These are phyloP conservation scores for Drosophila mimica DNA, from an alignment of 2,888 invertebrate species.

Conservation along the genomic window DNA sequence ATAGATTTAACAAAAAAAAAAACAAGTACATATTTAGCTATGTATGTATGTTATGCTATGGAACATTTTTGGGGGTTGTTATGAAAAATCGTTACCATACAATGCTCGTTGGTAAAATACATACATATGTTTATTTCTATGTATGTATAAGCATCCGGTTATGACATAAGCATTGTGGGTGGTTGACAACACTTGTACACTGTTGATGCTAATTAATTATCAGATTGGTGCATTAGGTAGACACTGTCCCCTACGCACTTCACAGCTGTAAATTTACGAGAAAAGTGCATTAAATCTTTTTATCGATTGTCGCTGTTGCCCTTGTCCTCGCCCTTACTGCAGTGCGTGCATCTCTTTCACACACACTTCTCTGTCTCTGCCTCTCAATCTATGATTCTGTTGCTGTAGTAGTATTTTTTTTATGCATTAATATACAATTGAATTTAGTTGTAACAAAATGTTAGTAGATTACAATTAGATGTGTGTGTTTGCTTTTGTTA, in stretches of 20 bases:
- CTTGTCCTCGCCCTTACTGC: conserved; percentile 15
- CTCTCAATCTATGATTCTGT: conserved; percentile 13
- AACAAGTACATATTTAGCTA: conserved; percentile 4
- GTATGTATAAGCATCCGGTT: conserved; percentile 52
- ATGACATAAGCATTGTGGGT: conserved; percentile 44
- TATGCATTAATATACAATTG: conserved; percentile 10
- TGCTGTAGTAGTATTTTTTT: not conserved
- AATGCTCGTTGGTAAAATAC: conserved; percentile 13
- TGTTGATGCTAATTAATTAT: conserved; percentile 20
- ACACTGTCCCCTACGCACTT: not conserved
- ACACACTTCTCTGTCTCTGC: conserved; percentile 9
- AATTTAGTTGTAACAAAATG: conserved; percentile 35
- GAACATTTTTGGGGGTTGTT: conserved; percentile 41
- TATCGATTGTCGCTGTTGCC: conserved; percentile 42
- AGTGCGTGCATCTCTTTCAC: conserved; percentile 19
- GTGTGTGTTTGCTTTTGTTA: conserved; percentile 22
- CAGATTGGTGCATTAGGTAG: conserved; percentile 1
- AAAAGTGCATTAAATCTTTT: conserved; percentile 33
- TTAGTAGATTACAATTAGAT: conserved; percentile 48
- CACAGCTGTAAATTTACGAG: conserved; percentile 17
- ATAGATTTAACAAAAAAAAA: conserved; percentile 38
- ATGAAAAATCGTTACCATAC: conserved; percentile 17
- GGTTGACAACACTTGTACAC: conserved; percentile 11
- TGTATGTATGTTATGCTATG: conserved; percentile 8
- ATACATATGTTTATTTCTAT: conserved; percentile 7